phyloP scores from a whole-genome alignment of 2,888 invertebrate genomes.

The Maniola hyperantus region DNA sequence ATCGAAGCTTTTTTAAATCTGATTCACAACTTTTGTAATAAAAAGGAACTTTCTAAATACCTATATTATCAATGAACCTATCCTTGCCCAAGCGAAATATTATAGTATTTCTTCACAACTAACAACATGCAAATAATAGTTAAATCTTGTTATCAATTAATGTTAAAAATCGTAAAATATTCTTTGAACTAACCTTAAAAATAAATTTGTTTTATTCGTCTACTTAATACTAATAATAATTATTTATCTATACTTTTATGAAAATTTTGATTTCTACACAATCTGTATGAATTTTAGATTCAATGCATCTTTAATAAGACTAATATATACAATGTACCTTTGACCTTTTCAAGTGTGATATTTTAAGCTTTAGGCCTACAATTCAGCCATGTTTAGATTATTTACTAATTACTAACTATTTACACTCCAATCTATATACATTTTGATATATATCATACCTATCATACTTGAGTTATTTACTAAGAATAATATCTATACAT shows the following conservation, averaged over 20 bases:
- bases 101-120: background rate
- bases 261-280: constrained; percentile 10
- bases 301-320: constrained; percentile 23
- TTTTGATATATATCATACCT: constrained; percentile 1
- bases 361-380: constrained; percentile 43
- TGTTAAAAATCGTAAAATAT: background rate
- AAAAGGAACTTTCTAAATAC: too few relatives aligned
- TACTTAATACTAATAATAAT: constrained; percentile 14
- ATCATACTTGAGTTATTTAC: background rate
- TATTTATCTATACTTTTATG: constrained; percentile 1
- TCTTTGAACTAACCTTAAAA: background rate
- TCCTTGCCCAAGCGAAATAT: background rate
- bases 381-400: constrained; percentile 14
- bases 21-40: background rate
- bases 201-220: background rate
- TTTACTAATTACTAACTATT: constrained; percentile 10
- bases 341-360: constrained; percentile 44
- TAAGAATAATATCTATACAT: background rate
- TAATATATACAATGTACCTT: constrained; percentile 48
- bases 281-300: constrained; percentile 7
- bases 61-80: background rate
- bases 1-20: background rate
- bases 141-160: background rate
- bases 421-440: constrained; percentile 29
- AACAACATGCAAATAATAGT: constrained; percentile 6